Base-by-base conservation (phyloP, 2,113 vertebrate species). In the Syngnathus floridae region DNA sequence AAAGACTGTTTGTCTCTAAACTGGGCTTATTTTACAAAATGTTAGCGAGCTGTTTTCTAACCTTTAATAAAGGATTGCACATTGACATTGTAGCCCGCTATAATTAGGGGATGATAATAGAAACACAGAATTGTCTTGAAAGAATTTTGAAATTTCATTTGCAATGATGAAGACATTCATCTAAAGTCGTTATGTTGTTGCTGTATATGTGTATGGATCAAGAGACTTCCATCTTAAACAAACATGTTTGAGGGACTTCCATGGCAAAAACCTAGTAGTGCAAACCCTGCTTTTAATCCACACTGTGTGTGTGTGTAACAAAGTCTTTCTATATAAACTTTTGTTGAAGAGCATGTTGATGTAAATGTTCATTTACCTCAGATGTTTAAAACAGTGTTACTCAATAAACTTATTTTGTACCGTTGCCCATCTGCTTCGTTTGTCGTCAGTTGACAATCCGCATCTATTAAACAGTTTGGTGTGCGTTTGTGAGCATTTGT, bases 341-440 rank as follows among this genome's bases (percentile, higher is more conserved):
- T 84, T 92, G 88, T 92, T 75, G 51, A 90, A 91, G 87, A 91
- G 90, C 83, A 90, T 87, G 86, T 91, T 92, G 87, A 90, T 93
- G 92, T 92, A 91, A 92, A 90, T 3, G 87, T 93, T 91, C 65
- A 90, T 92, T 94, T 93, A 93, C 91, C 90, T 94, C 92, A 92
- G 86, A 91, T 92, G 90, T 92, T 41, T 2, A 92, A 92, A 92
- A 90, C 92, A 81, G 77, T 81, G 77, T 92, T 86, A 91, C 86
- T 91, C 89, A 94, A 94, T 93, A 93, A 91, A 93, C 78, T 87
- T 93, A 61, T 61, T 94, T 93, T 93, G 91, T 94, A 93, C 88
- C 82, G 85, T 84, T 85, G 31, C 6, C 60, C 26, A 49, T 58
- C 55, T 45, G 45, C 11, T 41, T 22, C 38, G 8, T 61, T 61